These are phyloP conservation scores for Drosophila aldrichi DNA, from an alignment of 2,888 invertebrate genomes.

Conservation along the genomic window DNA sequence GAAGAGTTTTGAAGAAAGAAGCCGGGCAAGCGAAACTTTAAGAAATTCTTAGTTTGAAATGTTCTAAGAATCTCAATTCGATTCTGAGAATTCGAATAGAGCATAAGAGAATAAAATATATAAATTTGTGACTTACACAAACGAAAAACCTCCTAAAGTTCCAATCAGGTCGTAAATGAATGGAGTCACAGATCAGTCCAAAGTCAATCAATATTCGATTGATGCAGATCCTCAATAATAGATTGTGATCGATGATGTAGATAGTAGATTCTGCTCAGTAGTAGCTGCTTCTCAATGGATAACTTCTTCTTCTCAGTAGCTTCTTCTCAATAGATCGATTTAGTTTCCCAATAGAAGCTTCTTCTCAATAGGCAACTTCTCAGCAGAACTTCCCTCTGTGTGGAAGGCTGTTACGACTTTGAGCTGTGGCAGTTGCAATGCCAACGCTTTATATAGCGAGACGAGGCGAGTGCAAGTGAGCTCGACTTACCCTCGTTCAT, in stretches of 20 bases:
- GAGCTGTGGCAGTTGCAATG: background rate
- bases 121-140: background rate
- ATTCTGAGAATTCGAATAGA: too few species aligned
- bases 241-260: too few species aligned
- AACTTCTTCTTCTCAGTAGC: too few species aligned
- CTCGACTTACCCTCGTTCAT: too few species aligned
- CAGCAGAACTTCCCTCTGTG: background rate
- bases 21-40: background rate
- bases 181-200: background rate
- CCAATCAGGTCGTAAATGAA: background rate
- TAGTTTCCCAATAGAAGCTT: background rate
- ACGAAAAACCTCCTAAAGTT: background rate
- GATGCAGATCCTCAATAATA: background rate
- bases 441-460: slow-evolving; percentile 21
- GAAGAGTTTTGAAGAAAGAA: background rate
- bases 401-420: background rate
- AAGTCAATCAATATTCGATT: background rate
- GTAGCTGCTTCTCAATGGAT: too few species aligned
- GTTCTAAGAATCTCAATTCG: too few species aligned
- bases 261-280: too few species aligned
- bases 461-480: background rate
- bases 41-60: too few species aligned
- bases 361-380: background rate
- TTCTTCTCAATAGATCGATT: too few species aligned
- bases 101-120: background rate